Percentiles rank a stretch among this genome's conserved stretches.
Conservation (phyloP, 2,113 vertebrate species). For the Pagrus major region DNA sequence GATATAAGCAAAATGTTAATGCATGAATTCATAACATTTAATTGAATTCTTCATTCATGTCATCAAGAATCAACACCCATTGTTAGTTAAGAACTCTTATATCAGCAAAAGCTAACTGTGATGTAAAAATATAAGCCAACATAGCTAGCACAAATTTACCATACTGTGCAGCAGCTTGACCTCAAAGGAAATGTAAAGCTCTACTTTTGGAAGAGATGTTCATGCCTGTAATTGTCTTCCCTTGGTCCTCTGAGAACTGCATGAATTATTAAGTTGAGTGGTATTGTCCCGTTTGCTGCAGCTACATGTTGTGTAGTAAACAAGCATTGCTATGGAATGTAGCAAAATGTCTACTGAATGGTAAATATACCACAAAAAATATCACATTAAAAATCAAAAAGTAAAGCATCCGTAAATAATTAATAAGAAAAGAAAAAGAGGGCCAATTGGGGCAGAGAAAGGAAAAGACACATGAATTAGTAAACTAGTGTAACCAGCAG, state of each 20-base stretch:
- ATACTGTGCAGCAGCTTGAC: not conserved
- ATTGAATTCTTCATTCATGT: not conserved
- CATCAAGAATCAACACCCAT: not conserved
- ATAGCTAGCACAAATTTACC: not conserved
- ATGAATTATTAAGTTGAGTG: conserved; percentile 53
- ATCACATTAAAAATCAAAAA: conserved; percentile 42
- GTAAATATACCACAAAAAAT: conserved; percentile 41
- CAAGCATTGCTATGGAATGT: conserved; percentile 1
- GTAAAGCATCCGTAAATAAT: conserved; percentile 44
- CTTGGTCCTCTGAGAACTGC: not conserved
- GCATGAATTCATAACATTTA: not conserved
- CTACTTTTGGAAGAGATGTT: conserved; percentile 3
- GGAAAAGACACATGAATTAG: conserved; percentile 56
- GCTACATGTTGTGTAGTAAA: conserved; percentile 27
- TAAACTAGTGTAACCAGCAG: conserved; percentile 57
- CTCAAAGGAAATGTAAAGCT: not conserved
- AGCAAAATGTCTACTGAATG: conserved; percentile 9
- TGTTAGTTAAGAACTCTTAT: not conserved
- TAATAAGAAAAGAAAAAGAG: conserved; percentile 10
- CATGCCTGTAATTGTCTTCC: not conserved
- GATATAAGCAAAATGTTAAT: not conserved
- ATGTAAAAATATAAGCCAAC: not conserved
- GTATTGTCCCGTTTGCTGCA: conserved; percentile 23
- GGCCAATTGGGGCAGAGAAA: conserved; percentile 38
- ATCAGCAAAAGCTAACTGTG: not conserved